These are phyloP conservation scores for Siniperca undulata DNA, from an alignment of 2,797 vertebrate species.

Conservation along the genomic window DNA sequence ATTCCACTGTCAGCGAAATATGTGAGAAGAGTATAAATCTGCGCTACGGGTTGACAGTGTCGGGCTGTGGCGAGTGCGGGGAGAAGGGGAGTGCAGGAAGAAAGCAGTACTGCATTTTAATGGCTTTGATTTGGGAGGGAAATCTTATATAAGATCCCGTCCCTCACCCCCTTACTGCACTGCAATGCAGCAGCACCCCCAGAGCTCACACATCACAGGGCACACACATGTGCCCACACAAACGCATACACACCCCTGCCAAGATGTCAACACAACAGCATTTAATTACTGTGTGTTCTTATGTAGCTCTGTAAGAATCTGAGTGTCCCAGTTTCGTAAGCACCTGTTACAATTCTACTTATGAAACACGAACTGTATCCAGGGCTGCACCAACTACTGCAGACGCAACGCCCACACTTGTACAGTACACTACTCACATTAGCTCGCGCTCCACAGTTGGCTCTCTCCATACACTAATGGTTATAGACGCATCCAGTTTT, in stretches of 20 bases:
- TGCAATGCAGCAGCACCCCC: conserved; percentile 82
- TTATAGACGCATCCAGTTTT: neutral
- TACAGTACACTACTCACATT: neutral
- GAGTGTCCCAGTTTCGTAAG: conserved; percentile 38
- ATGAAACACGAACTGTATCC: conserved; percentile 28
- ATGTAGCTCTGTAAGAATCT: neutral
- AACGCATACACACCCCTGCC: conserved; percentile 8
- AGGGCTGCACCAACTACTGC: conserved; percentile 36
- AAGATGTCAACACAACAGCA: conserved; percentile 23
- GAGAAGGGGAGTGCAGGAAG: conserved; percentile 5
- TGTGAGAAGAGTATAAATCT: neutral
- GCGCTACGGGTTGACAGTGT: conserved; percentile 37
- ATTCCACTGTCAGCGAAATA: conserved; percentile 18
- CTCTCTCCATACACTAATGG: neutral
- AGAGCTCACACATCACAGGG: conserved; percentile 52
- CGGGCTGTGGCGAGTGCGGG: neutral
- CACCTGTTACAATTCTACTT: conserved; percentile 59
- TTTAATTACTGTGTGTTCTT: conserved; percentile 5
- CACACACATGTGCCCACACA: conserved; percentile 15
- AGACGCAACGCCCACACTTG: conserved; percentile 63
- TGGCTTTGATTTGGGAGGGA: conserved; percentile 72
- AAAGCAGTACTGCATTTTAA: conserved; percentile 54
- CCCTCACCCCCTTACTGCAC: conserved; percentile 68
- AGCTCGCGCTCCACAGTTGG: conserved; percentile 5
- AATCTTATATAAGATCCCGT: conserved; percentile 79